Evolutionary conservation across 1,140 invertebrate species (phyloP).

Genomic region (Ceratosolen solmsi): DNA sequence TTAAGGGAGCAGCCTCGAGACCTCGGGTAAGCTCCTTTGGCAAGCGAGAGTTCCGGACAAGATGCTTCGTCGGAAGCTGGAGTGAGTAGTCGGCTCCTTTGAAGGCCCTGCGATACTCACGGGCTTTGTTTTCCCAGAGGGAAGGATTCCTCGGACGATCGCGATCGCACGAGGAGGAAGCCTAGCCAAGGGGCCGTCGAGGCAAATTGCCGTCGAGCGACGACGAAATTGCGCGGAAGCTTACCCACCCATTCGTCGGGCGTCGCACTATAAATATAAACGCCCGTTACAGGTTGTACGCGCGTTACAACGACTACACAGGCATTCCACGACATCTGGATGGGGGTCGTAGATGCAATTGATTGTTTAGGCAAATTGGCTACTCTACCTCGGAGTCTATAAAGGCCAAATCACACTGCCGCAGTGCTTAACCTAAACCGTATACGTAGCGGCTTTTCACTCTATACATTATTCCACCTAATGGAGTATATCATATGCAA

Average conservation of each 20-base stretch:
- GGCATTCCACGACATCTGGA: background rate
- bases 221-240: slow-evolving; percentile 59
- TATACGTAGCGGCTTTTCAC: background rate
- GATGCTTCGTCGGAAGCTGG: background rate
- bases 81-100: slow-evolving; percentile 8
- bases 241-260: background rate
- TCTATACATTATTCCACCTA: background rate
- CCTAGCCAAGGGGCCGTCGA: slow-evolving; percentile 51
- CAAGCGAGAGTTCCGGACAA: slow-evolving; percentile 18
- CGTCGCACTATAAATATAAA: background rate
- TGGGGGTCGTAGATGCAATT: slow-evolving; percentile 31
- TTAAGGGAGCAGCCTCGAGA: background rate
- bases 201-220: slow-evolving; percentile 59
- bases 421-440: background rate
- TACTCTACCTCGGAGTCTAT: background rate
- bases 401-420: slow-evolving; percentile 8
- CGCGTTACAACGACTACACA: background rate
- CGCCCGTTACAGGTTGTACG: background rate
- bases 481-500: too few relatives aligned
- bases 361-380: slow-evolving; percentile 45
- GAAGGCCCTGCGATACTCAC: slow-evolving; percentile 39
- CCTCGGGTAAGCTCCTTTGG: background rate
- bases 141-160: too few relatives aligned
- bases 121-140: slow-evolving; percentile 65
- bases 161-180: slow-evolving; percentile 55